phyloP scores from a whole-genome alignment of 2,113 vertebrate species.

The Vidua chalybeata region DNA sequence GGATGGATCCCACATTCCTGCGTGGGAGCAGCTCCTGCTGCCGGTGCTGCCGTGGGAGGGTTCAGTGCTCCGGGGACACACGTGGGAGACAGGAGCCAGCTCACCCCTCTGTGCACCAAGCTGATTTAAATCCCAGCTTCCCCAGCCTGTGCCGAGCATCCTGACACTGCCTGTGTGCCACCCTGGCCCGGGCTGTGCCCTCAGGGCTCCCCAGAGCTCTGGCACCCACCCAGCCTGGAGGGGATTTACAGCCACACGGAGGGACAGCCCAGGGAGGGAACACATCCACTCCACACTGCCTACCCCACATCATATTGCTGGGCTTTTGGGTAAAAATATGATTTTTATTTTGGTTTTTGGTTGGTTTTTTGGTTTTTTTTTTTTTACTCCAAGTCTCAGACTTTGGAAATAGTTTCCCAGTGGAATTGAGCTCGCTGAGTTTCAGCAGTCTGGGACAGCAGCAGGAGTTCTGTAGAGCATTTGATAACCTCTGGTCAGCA shows the following conservation, averaged over 20 bases:
- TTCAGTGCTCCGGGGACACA: not conserved
- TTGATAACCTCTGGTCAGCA: not conserved
- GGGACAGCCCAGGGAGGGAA: not conserved
- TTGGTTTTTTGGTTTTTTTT: no score
- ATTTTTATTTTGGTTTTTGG: not conserved
- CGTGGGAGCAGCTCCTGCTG: not conserved
- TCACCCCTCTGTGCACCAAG: not conserved
- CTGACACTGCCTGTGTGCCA: not conserved
- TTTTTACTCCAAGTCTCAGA: not conserved
- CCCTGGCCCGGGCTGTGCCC: not conserved
- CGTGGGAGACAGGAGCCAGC: not conserved
- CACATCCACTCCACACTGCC: not conserved
- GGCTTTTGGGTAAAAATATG: not conserved
- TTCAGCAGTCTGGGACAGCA: not conserved
- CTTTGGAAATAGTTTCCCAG: not conserved
- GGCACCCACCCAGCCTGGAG: not conserved
- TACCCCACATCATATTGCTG: not conserved
- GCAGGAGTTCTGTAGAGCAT: not conserved
- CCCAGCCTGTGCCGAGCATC: accelerated
- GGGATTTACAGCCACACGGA: not conserved
- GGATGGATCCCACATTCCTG: not conserved
- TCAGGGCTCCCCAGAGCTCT: not conserved
- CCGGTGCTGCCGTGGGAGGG: not conserved
- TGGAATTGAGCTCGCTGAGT: not conserved
- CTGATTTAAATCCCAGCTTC: not conserved